Base-by-base conservation (phyloP, 1,140 invertebrate species). In the Trichonephila clavata region DNA sequence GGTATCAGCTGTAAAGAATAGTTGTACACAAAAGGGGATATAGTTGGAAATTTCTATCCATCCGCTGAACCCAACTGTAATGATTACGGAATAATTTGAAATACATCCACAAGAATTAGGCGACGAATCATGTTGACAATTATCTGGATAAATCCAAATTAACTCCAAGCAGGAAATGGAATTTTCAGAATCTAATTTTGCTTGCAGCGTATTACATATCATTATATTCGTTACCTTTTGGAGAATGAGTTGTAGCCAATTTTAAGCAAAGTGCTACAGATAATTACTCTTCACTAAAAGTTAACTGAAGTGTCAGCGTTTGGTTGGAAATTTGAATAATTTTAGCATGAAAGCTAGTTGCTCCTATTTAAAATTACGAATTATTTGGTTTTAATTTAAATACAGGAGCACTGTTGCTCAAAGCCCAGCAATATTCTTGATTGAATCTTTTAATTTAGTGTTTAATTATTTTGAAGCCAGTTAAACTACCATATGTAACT, bases 71-170 rank as follows among this genome's bases (percentile, higher is more conserved):
- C 27, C 16, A 77, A 20, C 71, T 18, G 32, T 39, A 27, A 77
- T 39, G 71, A 77, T 77, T 14, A 77, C 71, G 32, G 39, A 77
- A 77, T 77, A 77, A 77, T 77, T 77, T 77, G 71, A 77, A 77
- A 39, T 27, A 77, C 24, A 13, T 39, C 16, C 5, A 68, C 14
- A 18, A 18, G 14, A 0, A 21, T 39, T 63, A 27, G 27, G 32
- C 27, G 32, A 77, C 16, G 24, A 39, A 20, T 13, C 14, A 27
- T 39, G 24, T 77, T 20, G 71, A 77, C 71, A 39, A 77, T 77
- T 77, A 77, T 77, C 27, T 39, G 27, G 27, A 77, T 77, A 77
- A 77, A 77, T 77, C 27, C 71, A 77, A 39, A 77, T 77, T 77
- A 77, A 77, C 71, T 39, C 18, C 18, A 2, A 32, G 71, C 71